Conservation (phyloP, 1,140 invertebrate genomes). For the Thaumatotibia leucotreta region DNA sequence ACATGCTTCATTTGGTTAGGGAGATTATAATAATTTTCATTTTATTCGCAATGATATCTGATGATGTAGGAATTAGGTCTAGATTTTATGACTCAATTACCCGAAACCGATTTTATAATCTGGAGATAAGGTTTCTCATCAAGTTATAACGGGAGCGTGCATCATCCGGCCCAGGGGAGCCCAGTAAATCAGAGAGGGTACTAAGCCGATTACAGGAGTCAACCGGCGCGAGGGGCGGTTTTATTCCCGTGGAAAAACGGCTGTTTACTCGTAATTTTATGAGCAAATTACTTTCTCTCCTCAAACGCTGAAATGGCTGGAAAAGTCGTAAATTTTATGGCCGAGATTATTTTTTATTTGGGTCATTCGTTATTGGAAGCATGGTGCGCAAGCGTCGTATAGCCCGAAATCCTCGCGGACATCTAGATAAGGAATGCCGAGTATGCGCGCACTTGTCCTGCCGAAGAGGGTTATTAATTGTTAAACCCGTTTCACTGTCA, state of each 20-base stretch:
- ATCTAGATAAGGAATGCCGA: conserved; percentile 35
- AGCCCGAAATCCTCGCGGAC: background rate
- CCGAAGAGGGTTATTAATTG: conserved; percentile 69
- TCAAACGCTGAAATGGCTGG: conserved; percentile 61
- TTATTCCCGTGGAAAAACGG: conserved; percentile 69
- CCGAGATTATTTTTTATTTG: conserved; percentile 55
- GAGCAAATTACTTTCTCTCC: conserved; percentile 65
- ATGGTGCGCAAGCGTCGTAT: conserved; percentile 19
- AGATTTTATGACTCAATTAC: conserved; percentile 68
- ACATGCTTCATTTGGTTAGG: background rate
- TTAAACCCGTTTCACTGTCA: conserved; percentile 71
- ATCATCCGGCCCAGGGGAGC: conserved; percentile 54
- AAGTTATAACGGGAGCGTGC: conserved; percentile 53
- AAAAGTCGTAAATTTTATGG: conserved; percentile 64
- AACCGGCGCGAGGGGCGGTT: conserved; percentile 52
- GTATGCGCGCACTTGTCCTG: conserved; percentile 48
- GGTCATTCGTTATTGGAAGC: conserved; percentile 34
- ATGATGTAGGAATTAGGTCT: conserved; percentile 35
- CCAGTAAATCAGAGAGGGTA: conserved; percentile 46
- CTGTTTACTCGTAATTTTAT: conserved; percentile 72
- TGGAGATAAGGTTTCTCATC: conserved; percentile 69
- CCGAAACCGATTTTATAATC: conserved; percentile 69
- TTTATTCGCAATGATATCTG: background rate
- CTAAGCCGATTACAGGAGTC: conserved; percentile 71
- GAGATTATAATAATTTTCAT: background rate